phyloP scores from a whole-genome alignment of 2,797 vertebrate species.

The Nothura maculosa region DNA sequence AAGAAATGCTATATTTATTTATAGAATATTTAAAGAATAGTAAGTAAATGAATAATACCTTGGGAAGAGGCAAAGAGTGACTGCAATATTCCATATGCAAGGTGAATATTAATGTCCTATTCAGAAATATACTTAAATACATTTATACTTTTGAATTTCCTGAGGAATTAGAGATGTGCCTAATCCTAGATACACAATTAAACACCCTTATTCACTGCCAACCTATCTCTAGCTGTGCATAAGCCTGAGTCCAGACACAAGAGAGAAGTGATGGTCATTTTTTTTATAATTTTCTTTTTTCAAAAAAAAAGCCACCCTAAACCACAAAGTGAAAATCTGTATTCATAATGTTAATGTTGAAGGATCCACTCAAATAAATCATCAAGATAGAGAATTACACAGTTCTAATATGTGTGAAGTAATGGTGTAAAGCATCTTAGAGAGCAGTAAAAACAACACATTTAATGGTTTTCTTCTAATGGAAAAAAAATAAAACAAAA shows the following conservation, averaged over 20 bases:
- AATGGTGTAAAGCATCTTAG: neutral
- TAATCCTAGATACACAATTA: neutral
- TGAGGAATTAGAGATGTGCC: neutral
- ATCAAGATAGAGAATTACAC: neutral
- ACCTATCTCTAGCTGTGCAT: neutral
- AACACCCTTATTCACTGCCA: neutral
- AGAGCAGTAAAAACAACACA: neutral
- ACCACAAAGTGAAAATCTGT: neutral
- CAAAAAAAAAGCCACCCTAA: neutral
- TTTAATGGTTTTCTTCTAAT: neutral
- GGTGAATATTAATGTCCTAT: neutral
- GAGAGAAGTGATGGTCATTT: rapidly evolving
- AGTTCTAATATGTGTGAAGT: neutral
- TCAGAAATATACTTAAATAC: neutral
- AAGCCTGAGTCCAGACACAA: neutral
- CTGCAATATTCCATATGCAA: neutral
- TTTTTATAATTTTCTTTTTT: no score
- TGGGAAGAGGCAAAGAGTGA: neutral
- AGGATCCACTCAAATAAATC: constrained; percentile 36
- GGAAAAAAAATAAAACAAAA: constrained; percentile 25
- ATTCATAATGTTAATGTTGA: constrained; percentile 4
- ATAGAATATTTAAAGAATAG: constrained; percentile 8
- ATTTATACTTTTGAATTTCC: neutral
- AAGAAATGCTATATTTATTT: neutral
- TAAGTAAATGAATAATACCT: neutral